Evolutionary conservation across 2,888 invertebrate genomes (phyloP).

Genomic region (Silvanus unidentatus): DNA sequence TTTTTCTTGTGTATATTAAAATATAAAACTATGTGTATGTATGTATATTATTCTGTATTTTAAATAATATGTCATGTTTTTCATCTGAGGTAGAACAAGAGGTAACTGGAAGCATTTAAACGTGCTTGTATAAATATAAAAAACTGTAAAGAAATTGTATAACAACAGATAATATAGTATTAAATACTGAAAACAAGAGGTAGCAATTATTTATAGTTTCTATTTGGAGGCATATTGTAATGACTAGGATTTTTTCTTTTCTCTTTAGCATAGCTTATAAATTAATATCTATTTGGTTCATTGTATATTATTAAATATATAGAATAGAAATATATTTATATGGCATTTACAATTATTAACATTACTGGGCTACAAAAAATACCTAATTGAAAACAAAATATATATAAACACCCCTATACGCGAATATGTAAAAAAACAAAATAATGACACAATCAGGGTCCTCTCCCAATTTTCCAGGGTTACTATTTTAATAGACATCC

Average conservation of each 20-base stretch:
- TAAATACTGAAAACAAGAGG: conserved; percentile 38
- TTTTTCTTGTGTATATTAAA: too few relatives aligned
- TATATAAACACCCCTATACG: conserved; percentile 8
- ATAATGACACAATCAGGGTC: conserved; percentile 34
- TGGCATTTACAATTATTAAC: conserved; percentile 19
- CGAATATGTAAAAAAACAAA: conserved; percentile 8
- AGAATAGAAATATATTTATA: conserved; percentile 17
- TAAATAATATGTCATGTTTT: conserved; percentile 16
- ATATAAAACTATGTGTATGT: too few relatives aligned
- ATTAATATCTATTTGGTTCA: conserved; percentile 40
- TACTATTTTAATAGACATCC: conserved; percentile 5
- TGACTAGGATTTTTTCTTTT: conserved; percentile 30
- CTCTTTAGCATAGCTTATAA: conserved; percentile 22
- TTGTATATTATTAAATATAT: conserved; percentile 15
- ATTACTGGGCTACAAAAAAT: conserved; percentile 8
- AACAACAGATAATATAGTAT: conserved; percentile 5
- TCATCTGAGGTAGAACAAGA: conserved; percentile 17
- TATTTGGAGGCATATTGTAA: conserved; percentile 27
- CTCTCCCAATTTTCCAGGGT: conserved; percentile 10
- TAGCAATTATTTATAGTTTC: conserved; percentile 26
- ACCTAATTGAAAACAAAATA: conserved; percentile 11
- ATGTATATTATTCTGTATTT: too few relatives aligned
- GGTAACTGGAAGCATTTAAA: conserved; percentile 14
- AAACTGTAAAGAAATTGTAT: too few relatives aligned
- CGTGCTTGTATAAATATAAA: too few relatives aligned